phyloP scores from a whole-genome alignment of 2,113 vertebrate genomes.

The Heliornis fulica region DNA sequence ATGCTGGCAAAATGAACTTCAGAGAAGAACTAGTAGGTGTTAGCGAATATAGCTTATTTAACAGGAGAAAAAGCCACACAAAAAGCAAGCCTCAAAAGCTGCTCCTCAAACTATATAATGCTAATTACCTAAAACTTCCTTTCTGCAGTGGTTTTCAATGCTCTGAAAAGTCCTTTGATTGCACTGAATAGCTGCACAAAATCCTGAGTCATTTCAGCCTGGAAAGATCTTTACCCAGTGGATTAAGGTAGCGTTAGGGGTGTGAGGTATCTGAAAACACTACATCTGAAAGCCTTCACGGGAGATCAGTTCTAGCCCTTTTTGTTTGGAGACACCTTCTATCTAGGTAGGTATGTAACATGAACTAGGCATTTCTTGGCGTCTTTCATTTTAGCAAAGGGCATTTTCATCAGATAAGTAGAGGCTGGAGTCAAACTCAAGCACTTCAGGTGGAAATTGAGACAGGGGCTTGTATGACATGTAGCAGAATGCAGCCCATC shows the following conservation, averaged over 20 bases:
- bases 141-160: neutral
- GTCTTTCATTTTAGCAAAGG: neutral
- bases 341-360: neutral
- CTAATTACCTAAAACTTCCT: slow-evolving; percentile 3
- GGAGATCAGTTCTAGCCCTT: neutral
- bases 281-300: neutral
- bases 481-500: neutral
- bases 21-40: neutral
- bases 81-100: neutral
- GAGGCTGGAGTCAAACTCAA: neutral
- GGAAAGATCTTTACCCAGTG: neutral
- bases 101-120: neutral
- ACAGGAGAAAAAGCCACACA: neutral
- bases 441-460: neutral
- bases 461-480: neutral
- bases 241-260: neutral
- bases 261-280: neutral
- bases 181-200: slow-evolving; percentile 10
- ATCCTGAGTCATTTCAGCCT: slow-evolving; percentile 20
- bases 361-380: neutral
- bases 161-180: slow-evolving; percentile 22
- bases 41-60: neutral
- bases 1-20: slow-evolving; percentile 3
- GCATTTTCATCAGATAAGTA: neutral
- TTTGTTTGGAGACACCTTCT: neutral